These are phyloP conservation scores for Microctenopoma stevenorrisi DNA, from an alignment of 2,797 vertebrate genomes.

Conservation along the genomic window DNA sequence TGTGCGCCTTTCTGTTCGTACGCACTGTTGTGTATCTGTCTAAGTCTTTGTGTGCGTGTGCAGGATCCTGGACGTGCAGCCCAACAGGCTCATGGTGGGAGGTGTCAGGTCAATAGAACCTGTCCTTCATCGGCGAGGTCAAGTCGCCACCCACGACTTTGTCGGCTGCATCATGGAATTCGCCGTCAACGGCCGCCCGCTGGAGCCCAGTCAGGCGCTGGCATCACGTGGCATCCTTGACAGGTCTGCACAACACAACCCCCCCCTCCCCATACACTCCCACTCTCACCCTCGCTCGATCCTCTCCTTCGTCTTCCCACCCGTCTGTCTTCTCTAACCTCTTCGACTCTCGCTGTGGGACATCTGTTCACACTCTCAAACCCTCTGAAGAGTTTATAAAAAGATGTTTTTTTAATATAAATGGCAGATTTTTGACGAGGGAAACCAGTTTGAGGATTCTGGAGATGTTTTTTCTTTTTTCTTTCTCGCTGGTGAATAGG, in stretches of 20 bases:
- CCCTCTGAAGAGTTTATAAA: slow-evolving; percentile 50
- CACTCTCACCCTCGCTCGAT: slow-evolving; percentile 24
- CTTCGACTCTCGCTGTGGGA: slow-evolving; percentile 62
- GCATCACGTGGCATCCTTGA: slow-evolving; percentile 93
- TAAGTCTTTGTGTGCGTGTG: slow-evolving; percentile 32
- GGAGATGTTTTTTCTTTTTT: slow-evolving; percentile 63
- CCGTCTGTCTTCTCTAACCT: slow-evolving; percentile 64
- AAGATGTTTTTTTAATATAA: slow-evolving; percentile 60
- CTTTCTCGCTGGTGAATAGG: slow-evolving; percentile 63
- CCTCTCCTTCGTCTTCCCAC: slow-evolving; percentile 49
- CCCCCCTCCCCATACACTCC: neutral
- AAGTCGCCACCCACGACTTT: slow-evolving; percentile 96
- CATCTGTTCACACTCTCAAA: slow-evolving; percentile 70
- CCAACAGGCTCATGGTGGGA: slow-evolving; percentile 94
- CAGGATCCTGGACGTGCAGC: slow-evolving; percentile 97
- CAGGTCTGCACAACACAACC: slow-evolving; percentile 82
- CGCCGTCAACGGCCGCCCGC: slow-evolving; percentile 95
- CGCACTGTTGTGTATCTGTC: slow-evolving; percentile 19
- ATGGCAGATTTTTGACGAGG: slow-evolving; percentile 63
- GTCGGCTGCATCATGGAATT: slow-evolving; percentile 99
- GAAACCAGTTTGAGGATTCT: slow-evolving; percentile 63
- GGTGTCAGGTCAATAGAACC: slow-evolving; percentile 92
- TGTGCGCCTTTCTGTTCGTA: slow-evolving; percentile 19
- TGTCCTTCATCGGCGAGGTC: slow-evolving; percentile 91
- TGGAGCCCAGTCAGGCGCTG: slow-evolving; percentile 96